Evolutionary conservation across 2,888 invertebrate genomes (phyloP).

Genomic region (Trachelus troglodyta): DNA sequence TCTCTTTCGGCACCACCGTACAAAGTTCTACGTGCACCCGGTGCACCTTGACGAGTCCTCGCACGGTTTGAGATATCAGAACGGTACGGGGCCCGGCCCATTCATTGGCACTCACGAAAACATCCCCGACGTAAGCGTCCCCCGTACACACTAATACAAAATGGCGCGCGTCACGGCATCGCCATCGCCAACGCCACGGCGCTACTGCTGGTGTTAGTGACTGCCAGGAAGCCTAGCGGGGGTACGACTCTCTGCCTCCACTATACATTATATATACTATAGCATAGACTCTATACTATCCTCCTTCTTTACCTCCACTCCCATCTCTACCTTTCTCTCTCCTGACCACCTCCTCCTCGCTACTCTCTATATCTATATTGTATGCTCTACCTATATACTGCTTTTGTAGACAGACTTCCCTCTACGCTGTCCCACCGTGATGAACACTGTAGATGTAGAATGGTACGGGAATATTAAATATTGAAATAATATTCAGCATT

Average conservation of each 20-base stretch:
- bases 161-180: conserved; percentile 43
- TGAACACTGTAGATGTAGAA: background rate
- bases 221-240: background rate
- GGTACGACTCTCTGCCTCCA: background rate
- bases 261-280: background rate
- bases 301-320: background rate
- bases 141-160: conserved; percentile 47
- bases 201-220: conserved; percentile 27
- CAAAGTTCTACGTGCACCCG: background rate
- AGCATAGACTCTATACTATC: background rate
- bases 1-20: background rate
- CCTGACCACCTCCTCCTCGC: background rate
- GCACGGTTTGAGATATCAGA: background rate
- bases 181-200: conserved; percentile 38
- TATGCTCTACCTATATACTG: background rate
- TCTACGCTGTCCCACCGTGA: background rate
- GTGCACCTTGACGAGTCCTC: background rate
- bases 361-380: background rate
- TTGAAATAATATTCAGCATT: background rate
- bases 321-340: background rate
- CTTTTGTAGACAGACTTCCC: background rate
- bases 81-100: conserved; percentile 3
- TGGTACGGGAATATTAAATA: background rate
- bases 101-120: conserved; percentile 27
- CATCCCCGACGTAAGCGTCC: conserved; percentile 49